phyloP scores from a whole-genome alignment of 2,888 invertebrate species.

The Cryptus viduatorius region DNA sequence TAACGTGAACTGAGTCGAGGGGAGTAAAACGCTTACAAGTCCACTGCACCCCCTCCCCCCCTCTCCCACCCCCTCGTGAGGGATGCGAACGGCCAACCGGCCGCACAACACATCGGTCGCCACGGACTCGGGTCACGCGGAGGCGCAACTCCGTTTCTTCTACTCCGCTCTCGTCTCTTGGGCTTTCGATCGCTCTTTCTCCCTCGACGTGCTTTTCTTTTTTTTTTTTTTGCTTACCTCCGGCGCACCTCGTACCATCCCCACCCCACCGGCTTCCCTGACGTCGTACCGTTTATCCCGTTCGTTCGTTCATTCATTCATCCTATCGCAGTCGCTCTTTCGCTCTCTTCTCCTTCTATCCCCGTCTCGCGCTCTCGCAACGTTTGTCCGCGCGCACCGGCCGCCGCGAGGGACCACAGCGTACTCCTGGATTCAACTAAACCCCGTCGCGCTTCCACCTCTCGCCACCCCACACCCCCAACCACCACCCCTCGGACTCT shows the following conservation, averaged over 20 bases:
- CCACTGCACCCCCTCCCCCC: neutral
- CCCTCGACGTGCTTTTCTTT: neutral
- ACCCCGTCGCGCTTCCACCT: too few species aligned
- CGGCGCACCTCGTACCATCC: neutral
- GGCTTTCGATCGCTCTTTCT: conserved; percentile 9
- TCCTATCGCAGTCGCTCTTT: conserved; percentile 60
- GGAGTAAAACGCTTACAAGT: conserved; percentile 50
- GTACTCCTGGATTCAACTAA: conserved; percentile 45
- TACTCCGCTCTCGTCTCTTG: conserved; percentile 63
- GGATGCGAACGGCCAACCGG: conserved; percentile 41
- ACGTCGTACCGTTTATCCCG: conserved; percentile 72
- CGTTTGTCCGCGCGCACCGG: conserved; percentile 34
- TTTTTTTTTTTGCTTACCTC: neutral
- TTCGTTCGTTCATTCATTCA: conserved; percentile 78
- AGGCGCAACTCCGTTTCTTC: conserved; percentile 76
- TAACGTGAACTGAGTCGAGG: conserved; percentile 71
- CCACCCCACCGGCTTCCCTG: conserved; percentile 16
- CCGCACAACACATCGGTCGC: conserved; percentile 56
- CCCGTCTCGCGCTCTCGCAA: conserved; percentile 33
- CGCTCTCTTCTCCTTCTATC: conserved; percentile 13
- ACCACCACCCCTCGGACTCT: neutral
- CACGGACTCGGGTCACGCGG: conserved; percentile 69
- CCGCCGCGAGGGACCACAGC: conserved; percentile 28
- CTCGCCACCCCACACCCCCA: neutral
- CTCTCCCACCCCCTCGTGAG: conserved; percentile 10